Evolutionary conservation across 1,140 invertebrate genomes (phyloP).

Genomic region (Drosophila ambigua): DNA sequence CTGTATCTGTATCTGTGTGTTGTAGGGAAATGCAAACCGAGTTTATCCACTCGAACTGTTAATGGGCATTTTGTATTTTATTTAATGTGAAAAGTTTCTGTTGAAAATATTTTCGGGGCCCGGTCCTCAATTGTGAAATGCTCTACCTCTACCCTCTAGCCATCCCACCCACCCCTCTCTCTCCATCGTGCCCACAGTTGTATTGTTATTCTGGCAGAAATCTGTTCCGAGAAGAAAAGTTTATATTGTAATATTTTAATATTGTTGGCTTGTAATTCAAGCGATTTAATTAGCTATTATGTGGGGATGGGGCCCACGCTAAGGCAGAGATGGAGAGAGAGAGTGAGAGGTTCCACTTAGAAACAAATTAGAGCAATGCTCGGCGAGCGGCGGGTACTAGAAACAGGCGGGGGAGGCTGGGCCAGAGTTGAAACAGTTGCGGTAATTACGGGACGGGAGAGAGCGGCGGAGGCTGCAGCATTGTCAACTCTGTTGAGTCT

Average conservation of each 20-base stretch:
- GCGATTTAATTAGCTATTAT: conserved; percentile 80
- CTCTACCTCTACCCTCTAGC: neutral
- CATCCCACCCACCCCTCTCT: neutral
- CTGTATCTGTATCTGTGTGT: conserved; percentile 40
- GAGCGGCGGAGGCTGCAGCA: neutral
- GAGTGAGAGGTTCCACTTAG: conserved; percentile 58
- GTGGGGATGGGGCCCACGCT: conserved; percentile 10
- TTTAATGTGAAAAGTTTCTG: conserved; percentile 81
- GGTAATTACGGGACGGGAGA: conserved; percentile 12
- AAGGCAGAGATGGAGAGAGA: neutral
- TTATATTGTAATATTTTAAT: conserved; percentile 82
- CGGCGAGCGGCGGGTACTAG: conserved; percentile 1
- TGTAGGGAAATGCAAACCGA: conserved; percentile 69
- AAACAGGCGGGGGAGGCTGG: neutral
- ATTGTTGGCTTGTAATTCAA: conserved; percentile 78
- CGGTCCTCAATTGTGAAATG: conserved; percentile 44
- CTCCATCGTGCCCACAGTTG: conserved; percentile 14
- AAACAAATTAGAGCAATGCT: conserved; percentile 75
- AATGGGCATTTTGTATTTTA: conserved; percentile 83
- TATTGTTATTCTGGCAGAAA: conserved; percentile 44
- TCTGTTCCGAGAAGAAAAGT: conserved; percentile 67
- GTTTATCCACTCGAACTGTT: conserved; percentile 82
- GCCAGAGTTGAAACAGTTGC: conserved; percentile 9
- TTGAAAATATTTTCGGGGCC: conserved; percentile 62
- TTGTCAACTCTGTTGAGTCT: conserved; percentile 21